Conservation (phyloP, 2,113 vertebrate species). For the Pycnonotus jocosus region DNA sequence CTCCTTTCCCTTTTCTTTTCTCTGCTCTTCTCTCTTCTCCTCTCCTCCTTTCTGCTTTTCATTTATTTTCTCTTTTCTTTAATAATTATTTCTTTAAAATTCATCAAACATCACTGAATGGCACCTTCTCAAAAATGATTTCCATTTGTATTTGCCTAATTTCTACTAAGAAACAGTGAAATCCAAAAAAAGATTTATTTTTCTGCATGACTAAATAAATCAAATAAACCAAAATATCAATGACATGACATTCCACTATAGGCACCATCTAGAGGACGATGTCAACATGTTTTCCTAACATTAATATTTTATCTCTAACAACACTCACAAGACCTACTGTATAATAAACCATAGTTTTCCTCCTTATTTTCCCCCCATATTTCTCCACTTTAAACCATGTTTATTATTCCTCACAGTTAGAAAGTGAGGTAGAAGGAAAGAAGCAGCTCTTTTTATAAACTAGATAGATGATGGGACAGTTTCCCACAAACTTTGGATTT, state of each 20-base stretch:
- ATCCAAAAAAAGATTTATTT: background rate
- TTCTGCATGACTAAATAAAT: conserved; percentile 23
- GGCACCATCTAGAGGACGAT: background rate
- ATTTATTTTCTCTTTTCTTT: background rate
- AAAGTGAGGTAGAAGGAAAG: background rate
- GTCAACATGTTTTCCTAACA: conserved; percentile 39
- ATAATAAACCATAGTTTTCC: background rate
- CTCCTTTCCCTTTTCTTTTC: background rate
- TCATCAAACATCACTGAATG: background rate
- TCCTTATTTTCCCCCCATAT: background rate
- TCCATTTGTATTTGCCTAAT: background rate
- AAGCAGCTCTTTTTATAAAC: background rate
- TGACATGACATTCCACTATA: conserved; percentile 27
- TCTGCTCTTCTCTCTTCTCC: no score
- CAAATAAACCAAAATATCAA: conserved; percentile 24
- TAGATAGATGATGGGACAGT: background rate
- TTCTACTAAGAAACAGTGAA: background rate
- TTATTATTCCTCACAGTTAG: background rate
- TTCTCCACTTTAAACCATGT: background rate
- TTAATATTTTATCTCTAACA: conserved; percentile 50
- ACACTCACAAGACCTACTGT: background rate
- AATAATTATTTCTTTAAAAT: background rate
- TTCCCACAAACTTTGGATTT: background rate
- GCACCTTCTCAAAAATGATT: background rate
- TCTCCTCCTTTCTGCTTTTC: no score